phyloP scores from a whole-genome alignment of 2,797 vertebrate species.

The Thunnus albacares region DNA sequence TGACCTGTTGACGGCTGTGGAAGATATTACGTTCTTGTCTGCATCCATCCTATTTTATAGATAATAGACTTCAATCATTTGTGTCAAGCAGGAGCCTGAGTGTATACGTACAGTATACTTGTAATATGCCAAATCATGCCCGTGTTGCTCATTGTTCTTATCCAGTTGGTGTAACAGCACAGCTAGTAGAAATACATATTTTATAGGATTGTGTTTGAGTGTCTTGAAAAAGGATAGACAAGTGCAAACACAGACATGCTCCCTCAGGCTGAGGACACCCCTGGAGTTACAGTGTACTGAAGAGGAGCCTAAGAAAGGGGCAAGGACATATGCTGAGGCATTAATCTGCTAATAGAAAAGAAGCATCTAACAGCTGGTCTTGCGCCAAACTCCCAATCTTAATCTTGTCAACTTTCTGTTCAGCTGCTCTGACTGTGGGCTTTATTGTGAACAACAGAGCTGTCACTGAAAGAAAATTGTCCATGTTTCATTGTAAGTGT shows the following conservation, averaged over 20 bases:
- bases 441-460: constrained; percentile 67
- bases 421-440: constrained; percentile 58
- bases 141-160: not conserved
- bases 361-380: constrained; percentile 73
- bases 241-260: constrained; percentile 61
- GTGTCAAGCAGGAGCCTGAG: constrained; percentile 6
- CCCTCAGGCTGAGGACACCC: constrained; percentile 55
- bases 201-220: constrained; percentile 46
- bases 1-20: not conserved
- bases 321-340: constrained; percentile 66
- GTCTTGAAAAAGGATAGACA: constrained; percentile 41
- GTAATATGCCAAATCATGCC: not conserved
- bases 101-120: not conserved
- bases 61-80: not conserved
- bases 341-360: constrained; percentile 76
- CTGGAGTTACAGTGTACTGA: constrained; percentile 56
- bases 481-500: constrained; percentile 68
- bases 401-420: constrained; percentile 78
- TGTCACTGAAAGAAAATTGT: constrained; percentile 58
- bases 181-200: not conserved
- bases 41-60: constrained; percentile 1
- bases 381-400: constrained; percentile 62
- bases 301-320: constrained; percentile 47
- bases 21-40: not conserved
- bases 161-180: constrained; percentile 7